Conservation (phyloP, 2,797 vertebrate genomes). For the Chaunax sp. region DNA sequence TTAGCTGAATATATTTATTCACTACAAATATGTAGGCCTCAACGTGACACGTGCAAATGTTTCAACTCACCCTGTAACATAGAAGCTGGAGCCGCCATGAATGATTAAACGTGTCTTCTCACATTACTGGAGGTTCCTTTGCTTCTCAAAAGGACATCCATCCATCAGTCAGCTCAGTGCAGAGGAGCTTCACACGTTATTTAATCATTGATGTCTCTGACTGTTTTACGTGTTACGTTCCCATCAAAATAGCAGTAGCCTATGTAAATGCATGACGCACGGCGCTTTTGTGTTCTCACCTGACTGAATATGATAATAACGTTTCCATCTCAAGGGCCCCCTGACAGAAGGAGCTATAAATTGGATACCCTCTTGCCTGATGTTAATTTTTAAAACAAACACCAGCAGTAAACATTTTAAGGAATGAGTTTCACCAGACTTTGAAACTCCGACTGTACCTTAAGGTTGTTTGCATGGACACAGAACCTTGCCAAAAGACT, state of each 20-base stretch:
- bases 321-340: background rate
- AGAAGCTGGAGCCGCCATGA: slow-evolving; percentile 51
- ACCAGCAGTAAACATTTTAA: background rate
- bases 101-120: slow-evolving; percentile 77
- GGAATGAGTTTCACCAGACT: background rate
- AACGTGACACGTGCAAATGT: slow-evolving; percentile 13
- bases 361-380: background rate
- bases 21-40: background rate
- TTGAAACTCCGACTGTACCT: background rate
- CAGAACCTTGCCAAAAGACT: slow-evolving; percentile 14
- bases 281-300: background rate
- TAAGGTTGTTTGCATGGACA: background rate
- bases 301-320: background rate
- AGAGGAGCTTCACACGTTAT: slow-evolving; percentile 17
- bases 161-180: slow-evolving; percentile 1
- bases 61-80: background rate
- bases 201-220: slow-evolving; percentile 43
- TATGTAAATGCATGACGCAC: background rate
- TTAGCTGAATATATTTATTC: no score
- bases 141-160: slow-evolving; percentile 15
- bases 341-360: background rate
- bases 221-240: slow-evolving; percentile 1
- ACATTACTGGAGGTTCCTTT: slow-evolving; percentile 61
- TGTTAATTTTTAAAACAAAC: background rate
- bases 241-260: background rate